Base-by-base conservation (phyloP, 2,797 vertebrate genomes). In the Falco naumanni region DNA sequence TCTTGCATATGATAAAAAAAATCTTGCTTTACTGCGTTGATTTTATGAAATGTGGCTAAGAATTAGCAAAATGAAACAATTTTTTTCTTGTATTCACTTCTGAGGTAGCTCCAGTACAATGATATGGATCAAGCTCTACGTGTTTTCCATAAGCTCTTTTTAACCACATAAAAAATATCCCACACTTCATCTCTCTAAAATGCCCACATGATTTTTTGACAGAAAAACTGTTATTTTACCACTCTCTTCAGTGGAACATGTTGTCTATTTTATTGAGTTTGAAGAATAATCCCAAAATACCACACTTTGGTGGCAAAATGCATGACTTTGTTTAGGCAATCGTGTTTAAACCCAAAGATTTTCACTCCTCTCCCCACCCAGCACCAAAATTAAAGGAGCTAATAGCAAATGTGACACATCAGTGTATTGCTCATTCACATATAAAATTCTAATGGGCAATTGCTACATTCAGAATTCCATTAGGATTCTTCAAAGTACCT, bases 161-260 rank as follows among this genome's bases (percentile, higher is more conserved):
- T 39, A 95, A 80, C 13, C 34, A 51, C 48, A 77, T 43, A 15
- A 77, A 89, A 94, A 93, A 93, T 45, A 92, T 10, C 75, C 54
- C 64, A 75, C 60, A 72, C 22, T 77, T 64, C 72, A 89, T 66
- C 48, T 89, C 48, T 89, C n/a, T 51, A 34, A 91, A 78, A 72
- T 91, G 84, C 91, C 92, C 84, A 94, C 91, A 37, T 50, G 75
- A 78, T 29, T 83, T 92, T 82, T 47, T 90, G 90, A 94, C 85
- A 96, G 92, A 80, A 92, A 74, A 51, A 63, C 74, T 79, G 71
- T 31, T 77, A 64, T 92, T 84, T 88, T 74, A 6, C 81, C 31
- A 45, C 63, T 91, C 47, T 89, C 84, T 84, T 93, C 72, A 70
- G 43, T 50, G 12, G 45, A 94, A 87, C 3, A 0, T 87, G 90